Base-by-base conservation (phyloP, 2,113 vertebrate species). In the Ameiurus melas region DNA sequence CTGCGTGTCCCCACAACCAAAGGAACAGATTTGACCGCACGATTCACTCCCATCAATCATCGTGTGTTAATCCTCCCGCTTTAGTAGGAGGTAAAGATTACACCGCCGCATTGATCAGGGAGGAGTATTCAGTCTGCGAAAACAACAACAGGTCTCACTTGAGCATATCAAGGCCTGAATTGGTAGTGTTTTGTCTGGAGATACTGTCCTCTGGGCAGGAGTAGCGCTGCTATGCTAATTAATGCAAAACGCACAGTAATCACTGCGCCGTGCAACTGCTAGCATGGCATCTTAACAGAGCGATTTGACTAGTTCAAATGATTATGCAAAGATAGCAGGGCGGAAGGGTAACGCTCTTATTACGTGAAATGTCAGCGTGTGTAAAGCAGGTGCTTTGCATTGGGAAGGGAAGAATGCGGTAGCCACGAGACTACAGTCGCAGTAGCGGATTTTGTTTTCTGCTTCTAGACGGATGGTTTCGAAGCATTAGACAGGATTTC, bases 291-390 rank as follows among this genome's bases (percentile, higher is more conserved):
- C 47, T 47, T n/a, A 16, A n/a, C 43, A 53, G 43, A 53, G 83
- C 5, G 39, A 88, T 90, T 90, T 90, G 79, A 86, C 85, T 88
- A 75, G 73, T 70, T 70, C 30, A 73, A 85, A 78, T 87, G 68
- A 87, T 88, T 85, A 90, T 85, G 89, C 83, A 81, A 87, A 90
- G 71, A 51, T 55, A 57, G 64, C 83, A 66, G 78, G 51, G 58
- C 86, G 57, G 70, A 87, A 84, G 55, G 36, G 39, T 20, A 81
- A 82, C 33, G 33, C 77, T 79, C 25, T 66, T 30, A 85, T 58
- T 81, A 81, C 79, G 53, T 64, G 43, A 83, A 82, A 81, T 70
- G 85, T 81, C 86, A 85, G 85, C 1, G 16, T 82, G 86, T 85
- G 71, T 75, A 58, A 30, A 51, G 64, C 82, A 81, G 85, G 55